Base-by-base conservation (phyloP, 2,113 vertebrate genomes). In the Leucopternis melanops region DNA sequence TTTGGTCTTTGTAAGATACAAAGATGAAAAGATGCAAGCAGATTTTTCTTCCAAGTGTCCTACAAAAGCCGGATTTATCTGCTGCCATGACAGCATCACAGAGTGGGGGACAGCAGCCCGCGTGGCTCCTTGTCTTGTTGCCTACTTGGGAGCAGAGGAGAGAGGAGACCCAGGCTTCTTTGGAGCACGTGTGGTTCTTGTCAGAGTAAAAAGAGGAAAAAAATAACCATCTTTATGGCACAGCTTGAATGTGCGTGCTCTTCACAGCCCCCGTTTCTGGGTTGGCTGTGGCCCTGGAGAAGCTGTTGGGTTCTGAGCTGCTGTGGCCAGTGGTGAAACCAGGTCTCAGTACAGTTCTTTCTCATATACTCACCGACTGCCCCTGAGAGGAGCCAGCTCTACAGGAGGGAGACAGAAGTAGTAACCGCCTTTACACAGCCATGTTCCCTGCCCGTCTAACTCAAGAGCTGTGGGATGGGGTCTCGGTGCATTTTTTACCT, bases 371-470 rank as follows among this genome's bases (percentile, higher is more conserved):
- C 21, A 9, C 27, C 25, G n/a, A 15, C 36, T 17, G 42, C 16
- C 34, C 63, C 38, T 26, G 6, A 44, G 47, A 73, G 69, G 4
- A 74, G 25, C 17, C 31, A n/a, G 44, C 36, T 58, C n/a, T 47
- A 4, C 0, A 0, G 16, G 22, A 32, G n/a, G 26, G 32, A 73
- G 58, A 32, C 1, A 29, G 38, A 61, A 13, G 18, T 10, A 34
- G 13, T 36, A 49, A 65, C 44, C 0, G 4, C 74, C 32, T 80
- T 73, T 15, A 36, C 14, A 20, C 25, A 82, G 67, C 45, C 49
- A 9, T 44, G 38, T 55, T 83, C 71, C 74, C 82, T 47, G 8
- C 47, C 54, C 58, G 38, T 9, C 55, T 55, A 16, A 71, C 25
- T 31, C 38, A 61, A 52, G 69, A 82, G 58, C 92, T 70, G 78